These are phyloP conservation scores for Caradrina clavipalpis DNA, from an alignment of 2,888 invertebrate species.

Conservation along the genomic window DNA sequence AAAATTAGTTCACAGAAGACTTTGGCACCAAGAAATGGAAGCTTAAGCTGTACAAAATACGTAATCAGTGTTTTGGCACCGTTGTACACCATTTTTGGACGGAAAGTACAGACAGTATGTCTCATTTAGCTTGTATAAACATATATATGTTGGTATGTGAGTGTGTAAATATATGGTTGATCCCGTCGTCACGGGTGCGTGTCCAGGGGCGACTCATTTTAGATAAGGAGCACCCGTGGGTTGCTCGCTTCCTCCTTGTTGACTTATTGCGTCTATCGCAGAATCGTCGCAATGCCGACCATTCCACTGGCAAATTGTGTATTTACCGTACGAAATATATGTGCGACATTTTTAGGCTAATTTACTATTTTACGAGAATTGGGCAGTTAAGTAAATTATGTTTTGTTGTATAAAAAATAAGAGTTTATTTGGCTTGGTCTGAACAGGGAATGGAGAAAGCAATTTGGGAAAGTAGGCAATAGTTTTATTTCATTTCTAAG, in stretches of 20 bases:
- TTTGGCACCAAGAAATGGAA: constrained; percentile 51
- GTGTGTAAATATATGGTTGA: constrained; percentile 37
- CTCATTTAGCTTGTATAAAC: constrained; percentile 49
- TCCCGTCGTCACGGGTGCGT: constrained; percentile 54
- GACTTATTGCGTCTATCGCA: constrained; percentile 63
- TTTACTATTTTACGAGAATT: constrained; percentile 36
- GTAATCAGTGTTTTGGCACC: constrained; percentile 65
- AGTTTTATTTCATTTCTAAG: constrained; percentile 22
- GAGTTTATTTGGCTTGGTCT: constrained; percentile 4
- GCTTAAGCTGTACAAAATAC: constrained; percentile 54
- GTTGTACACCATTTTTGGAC: constrained; percentile 52
- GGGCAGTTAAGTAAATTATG: background rate
- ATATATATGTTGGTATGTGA: constrained; percentile 13
- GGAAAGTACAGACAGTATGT: constrained; percentile 47
- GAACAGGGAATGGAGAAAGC: constrained; percentile 2
- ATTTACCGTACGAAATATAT: constrained; percentile 44
- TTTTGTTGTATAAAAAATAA: constrained; percentile 11
- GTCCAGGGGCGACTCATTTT: constrained; percentile 68
- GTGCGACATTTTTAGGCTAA: constrained; percentile 25
- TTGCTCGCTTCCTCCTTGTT: constrained; percentile 47
- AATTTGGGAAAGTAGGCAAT: constrained; percentile 6
- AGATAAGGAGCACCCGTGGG: constrained; percentile 64
- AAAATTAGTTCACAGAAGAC: constrained; percentile 23
- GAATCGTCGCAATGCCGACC: constrained; percentile 43
- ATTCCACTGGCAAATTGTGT: constrained; percentile 57